These are phyloP conservation scores for Paradoxurus hermaphroditus DNA, from an alignment of 2,113 vertebrate species.

Conservation along the genomic window DNA sequence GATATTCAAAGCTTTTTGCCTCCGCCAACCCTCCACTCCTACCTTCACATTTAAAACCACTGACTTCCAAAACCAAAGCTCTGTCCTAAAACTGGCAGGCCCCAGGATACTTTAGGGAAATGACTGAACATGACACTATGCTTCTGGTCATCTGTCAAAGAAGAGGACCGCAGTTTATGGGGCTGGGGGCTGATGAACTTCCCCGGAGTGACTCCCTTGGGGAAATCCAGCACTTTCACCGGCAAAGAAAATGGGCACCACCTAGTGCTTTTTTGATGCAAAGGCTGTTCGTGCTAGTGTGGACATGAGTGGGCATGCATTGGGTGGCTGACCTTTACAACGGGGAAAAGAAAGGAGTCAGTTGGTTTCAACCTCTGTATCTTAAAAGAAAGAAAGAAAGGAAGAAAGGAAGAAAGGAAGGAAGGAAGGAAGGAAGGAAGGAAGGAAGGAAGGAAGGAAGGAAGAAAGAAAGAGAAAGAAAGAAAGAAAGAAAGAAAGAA, in stretches of 20 bases:
- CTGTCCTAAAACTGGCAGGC: not conserved
- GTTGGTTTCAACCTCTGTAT: not conserved
- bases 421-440: not conserved
- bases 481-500: too few species aligned
- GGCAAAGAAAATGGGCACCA: slow-evolving; percentile 94
- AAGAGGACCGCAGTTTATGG: slow-evolving; percentile 2
- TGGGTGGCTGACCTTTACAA: slow-evolving; percentile 57
- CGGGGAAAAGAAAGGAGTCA: not conserved
- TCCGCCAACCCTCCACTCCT: not conserved
- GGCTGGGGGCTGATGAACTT: slow-evolving; percentile 68
- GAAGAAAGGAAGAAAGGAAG: too few species aligned
- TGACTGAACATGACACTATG: not conserved
- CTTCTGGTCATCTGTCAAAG: slow-evolving; percentile 47
- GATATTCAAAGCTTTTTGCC: slow-evolving; percentile 10
- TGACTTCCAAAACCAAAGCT: slow-evolving; percentile 11
- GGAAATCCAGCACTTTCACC: slow-evolving; percentile 75
- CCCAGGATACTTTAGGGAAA: slow-evolving; percentile 4
- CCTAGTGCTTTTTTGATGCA: slow-evolving; percentile 93
- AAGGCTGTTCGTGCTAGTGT: slow-evolving; percentile 77
- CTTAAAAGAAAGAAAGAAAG: too few species aligned
- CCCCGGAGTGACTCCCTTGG: slow-evolving; percentile 73
- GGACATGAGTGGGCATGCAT: not conserved
- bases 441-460: not conserved
- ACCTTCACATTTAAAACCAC: slow-evolving; percentile 17
- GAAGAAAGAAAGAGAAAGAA: not conserved